Percentiles rank a stretch among this genome's conserved stretches.
Conservation (phyloP, 2,888 invertebrate species). For the Harmothoe impar region DNA sequence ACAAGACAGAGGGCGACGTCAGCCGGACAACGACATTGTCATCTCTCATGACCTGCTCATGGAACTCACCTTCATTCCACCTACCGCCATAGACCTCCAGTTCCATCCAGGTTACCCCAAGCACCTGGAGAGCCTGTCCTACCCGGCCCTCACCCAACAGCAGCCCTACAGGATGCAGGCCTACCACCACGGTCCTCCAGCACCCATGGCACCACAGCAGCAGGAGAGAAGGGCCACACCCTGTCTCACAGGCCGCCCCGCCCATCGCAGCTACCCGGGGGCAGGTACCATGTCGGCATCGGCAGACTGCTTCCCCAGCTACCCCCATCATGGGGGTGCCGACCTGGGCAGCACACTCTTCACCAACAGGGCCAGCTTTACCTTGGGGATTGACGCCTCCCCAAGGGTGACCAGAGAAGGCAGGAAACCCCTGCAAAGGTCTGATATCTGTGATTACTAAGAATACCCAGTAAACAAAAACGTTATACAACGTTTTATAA, state of each 20-base stretch:
- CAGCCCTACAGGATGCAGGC: background rate
- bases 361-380: background rate
- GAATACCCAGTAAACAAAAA: no score
- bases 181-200: background rate
- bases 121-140: background rate
- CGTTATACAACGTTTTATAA: no score
- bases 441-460: no score
- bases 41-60: slow-evolving; percentile 50
- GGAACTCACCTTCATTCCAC: slow-evolving; percentile 42
- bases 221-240: background rate
- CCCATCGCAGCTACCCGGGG: background rate
- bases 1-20: background rate
- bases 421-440: slow-evolving; percentile 54
- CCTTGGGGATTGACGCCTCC: background rate
- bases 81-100: slow-evolving; percentile 41
- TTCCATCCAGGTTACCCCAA: background rate
- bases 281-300: background rate
- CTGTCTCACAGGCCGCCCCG: background rate
- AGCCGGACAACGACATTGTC: slow-evolving; percentile 37
- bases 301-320: background rate
- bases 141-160: background rate
- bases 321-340: background rate
- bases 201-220: background rate
- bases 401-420: slow-evolving; percentile 35
- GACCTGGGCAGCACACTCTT: background rate